A percentile compares a stretch with the other conserved stretches of the same genome.
These are phyloP conservation scores for Prunella fulvescens DNA, from an alignment of 2,113 vertebrate species.

Conservation along the genomic window DNA sequence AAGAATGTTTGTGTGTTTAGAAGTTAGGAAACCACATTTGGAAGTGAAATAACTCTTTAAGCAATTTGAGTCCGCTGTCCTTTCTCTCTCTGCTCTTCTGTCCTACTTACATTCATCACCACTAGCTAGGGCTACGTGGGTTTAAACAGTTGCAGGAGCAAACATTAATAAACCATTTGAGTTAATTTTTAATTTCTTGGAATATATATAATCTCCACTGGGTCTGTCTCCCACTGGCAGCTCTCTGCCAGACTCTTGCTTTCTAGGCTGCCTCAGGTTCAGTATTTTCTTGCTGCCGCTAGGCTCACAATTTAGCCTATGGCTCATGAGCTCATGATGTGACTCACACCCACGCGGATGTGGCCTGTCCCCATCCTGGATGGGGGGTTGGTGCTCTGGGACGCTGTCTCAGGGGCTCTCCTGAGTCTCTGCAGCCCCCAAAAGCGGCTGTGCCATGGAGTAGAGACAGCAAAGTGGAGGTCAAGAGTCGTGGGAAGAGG, in stretches of 20 bases:
- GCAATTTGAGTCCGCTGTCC: not conserved
- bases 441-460: not conserved
- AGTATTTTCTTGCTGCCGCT: not conserved
- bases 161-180: not conserved
- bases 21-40: not conserved
- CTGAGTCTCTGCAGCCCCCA: not conserved
- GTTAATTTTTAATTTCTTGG: not conserved
- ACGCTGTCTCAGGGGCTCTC: not conserved
- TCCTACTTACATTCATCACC: not conserved
- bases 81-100: not conserved
- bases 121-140: not conserved
- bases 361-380: not conserved
- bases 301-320: not conserved
- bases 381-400: not conserved
- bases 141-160: not conserved
- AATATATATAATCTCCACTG: not conserved
- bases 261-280: not conserved
- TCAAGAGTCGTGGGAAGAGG: conserved; percentile 53
- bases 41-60: not conserved
- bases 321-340: not conserved
- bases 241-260: not conserved
- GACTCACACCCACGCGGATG: not conserved
- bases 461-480: not conserved
- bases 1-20: not conserved
- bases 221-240: not conserved